Base-by-base conservation (phyloP, 2,888 invertebrate species). In the Noctua pronuba region DNA sequence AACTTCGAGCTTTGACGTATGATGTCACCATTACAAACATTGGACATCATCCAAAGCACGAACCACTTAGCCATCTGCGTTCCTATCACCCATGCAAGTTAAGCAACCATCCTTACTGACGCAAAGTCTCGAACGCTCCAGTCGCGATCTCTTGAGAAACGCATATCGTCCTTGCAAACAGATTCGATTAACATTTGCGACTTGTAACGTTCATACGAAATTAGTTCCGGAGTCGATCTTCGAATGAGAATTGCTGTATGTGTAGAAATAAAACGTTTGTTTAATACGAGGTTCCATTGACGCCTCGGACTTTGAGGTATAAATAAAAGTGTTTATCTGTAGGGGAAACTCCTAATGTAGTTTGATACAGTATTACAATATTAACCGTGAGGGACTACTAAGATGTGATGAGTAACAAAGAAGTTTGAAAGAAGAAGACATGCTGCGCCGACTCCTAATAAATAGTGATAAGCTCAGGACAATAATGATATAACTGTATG, bases 181-280 rank as follows among this genome's bases (percentile, higher is more conserved):
- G 81, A 86, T 81, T 88, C 73, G 82, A 83, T 85, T 87, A 83
- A 84, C 88, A 87, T 87, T 87, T 87, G 81, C 81, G 60, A 74
- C 68, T 65, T 85, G 81, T 85, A 84, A 76, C 73, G 72, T 79
- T 83, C 77, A 81, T 83, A 68, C 77, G 65, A 83, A 83, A 88
- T 88, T 80, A 79, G 79, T 81, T 81, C 84, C 88, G 81, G 35
- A 86, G 71, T 86, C 86, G 79, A 76, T 79, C 60, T 41, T 60
- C 67, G 82, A 82, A 84, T 84, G 73, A 69, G 69, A 88, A 84
- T 79, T 52, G 49, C 58, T 67, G 41, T 72, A n/a, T 44, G 64
- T 73, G 49, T 73, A 74, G 83, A 74, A 80, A 79, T 80, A 75
- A 83, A 77, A 75, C 72, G 62, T 68, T 79, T 66, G 18, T 74